These are phyloP conservation scores for Apocrypta bakeri DNA, from an alignment of 1,140 invertebrate genomes.

Conservation along the genomic window DNA sequence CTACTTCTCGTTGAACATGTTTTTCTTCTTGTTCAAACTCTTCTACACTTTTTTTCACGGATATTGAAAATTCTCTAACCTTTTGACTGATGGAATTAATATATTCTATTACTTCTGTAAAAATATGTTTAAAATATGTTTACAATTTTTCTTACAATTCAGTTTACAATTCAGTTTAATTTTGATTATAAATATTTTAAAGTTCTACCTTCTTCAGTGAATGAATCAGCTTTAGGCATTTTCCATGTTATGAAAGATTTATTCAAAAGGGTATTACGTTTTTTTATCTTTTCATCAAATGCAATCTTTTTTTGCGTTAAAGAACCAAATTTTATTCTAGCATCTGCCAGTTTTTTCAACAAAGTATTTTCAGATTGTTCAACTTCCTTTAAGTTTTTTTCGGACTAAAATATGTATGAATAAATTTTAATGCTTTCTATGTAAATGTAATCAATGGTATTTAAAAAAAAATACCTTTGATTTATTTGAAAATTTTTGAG, in stretches of 20 bases:
- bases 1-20: conserved; percentile 72
- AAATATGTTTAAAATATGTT: conserved; percentile 21
- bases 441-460: conserved; percentile 3
- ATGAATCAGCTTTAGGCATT: conserved; percentile 51
- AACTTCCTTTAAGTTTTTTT: conserved; percentile 46
- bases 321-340: conserved; percentile 47
- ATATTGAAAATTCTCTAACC: conserved; percentile 65
- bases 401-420: conserved; percentile 40
- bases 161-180: background rate
- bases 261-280: conserved; percentile 62
- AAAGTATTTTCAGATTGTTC: conserved; percentile 48
- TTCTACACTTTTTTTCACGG: conserved; percentile 67
- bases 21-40: conserved; percentile 72
- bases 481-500: conserved; percentile 61
- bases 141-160: background rate
- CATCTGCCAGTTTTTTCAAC: conserved; percentile 51
- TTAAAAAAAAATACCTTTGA: conserved; percentile 52
- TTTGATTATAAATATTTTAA: conserved; percentile 21
- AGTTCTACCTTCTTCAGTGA: conserved; percentile 60
- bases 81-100: conserved; percentile 69
- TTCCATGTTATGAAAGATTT: conserved; percentile 58
- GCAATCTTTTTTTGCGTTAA: conserved; percentile 48
- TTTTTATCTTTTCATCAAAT: conserved; percentile 54
- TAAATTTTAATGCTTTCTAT: conserved; percentile 7
- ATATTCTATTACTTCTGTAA: conserved; percentile 57